Conservation (phyloP, 2,888 invertebrate genomes). For the Ditylenchus weischeri region DNA sequence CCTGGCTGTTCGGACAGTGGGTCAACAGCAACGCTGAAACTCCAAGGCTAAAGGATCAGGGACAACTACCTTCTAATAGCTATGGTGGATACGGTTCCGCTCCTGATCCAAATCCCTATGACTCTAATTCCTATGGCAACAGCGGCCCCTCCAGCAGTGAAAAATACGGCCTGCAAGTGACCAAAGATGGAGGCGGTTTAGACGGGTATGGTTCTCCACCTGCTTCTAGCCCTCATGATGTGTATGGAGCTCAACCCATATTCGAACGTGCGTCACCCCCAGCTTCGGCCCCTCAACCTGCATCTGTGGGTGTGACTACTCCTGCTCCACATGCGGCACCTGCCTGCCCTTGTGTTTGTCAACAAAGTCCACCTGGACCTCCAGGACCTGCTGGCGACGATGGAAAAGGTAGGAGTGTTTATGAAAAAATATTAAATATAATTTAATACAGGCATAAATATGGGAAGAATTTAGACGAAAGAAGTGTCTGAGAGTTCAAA, state of each 20-base stretch:
- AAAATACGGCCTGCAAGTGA: background rate
- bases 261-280: constrained; percentile 21
- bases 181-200: background rate
- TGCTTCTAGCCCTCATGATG: constrained; percentile 25
- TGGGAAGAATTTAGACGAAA: too few species aligned
- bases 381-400: constrained; percentile 54
- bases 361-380: constrained; percentile 73
- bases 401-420: background rate
- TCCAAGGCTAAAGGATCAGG: too few species aligned
- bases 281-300: background rate
- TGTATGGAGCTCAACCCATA: constrained; percentile 28
- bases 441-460: too few species aligned
- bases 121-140: background rate
- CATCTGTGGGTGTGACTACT: background rate
- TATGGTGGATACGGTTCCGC: constrained; percentile 1
- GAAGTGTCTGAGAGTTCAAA: too few species aligned
- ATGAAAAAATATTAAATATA: too few species aligned
- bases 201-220: constrained; percentile 16
- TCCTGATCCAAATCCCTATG: background rate
- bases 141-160: background rate
- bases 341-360: constrained; percentile 22
- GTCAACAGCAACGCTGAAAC: constrained; percentile 10
- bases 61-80: background rate
- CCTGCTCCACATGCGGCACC: background rate
- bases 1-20: constrained; percentile 38